Evolutionary conservation across 2,113 vertebrate genomes (phyloP).

Genomic region (Megaptera novaeangliae): DNA sequence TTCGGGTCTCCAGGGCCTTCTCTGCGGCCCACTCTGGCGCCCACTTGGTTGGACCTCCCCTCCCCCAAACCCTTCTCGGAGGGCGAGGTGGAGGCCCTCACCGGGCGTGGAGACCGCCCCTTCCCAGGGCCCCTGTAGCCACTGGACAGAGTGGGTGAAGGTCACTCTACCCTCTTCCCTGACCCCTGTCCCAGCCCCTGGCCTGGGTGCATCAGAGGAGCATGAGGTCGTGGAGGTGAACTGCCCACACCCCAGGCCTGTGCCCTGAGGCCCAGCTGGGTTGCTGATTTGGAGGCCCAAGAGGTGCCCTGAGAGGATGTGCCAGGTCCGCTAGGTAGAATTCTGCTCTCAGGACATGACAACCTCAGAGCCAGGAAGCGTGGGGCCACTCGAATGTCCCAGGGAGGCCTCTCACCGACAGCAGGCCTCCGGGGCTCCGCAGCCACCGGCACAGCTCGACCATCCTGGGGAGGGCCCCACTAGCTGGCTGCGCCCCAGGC

Average conservation of each 20-base stretch:
- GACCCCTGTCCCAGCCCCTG: fast-evolving
- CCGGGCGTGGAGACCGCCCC: fast-evolving
- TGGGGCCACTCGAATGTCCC: background rate
- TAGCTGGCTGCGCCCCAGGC: background rate
- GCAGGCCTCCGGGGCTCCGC: background rate
- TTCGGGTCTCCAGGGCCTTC: fast-evolving
- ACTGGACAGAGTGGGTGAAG: fast-evolving
- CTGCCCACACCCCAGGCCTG: background rate
- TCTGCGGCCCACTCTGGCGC: background rate
- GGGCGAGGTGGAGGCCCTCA: background rate
- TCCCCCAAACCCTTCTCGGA: background rate
- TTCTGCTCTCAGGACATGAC: background rate
- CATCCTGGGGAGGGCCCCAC: background rate
- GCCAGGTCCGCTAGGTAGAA: background rate
- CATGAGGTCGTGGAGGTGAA: fast-evolving
- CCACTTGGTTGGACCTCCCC: background rate
- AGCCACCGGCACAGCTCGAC: no score
- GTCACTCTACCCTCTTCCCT: background rate
- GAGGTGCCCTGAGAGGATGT: background rate
- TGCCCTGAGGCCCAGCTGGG: no score
- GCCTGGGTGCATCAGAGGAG: background rate
- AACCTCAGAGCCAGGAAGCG: background rate
- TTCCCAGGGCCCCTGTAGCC: background rate
- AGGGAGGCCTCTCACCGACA: no score
- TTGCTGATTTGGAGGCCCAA: background rate